Percentiles rank a stretch among this genome's conserved stretches.
Conservation (phyloP, 2,888 invertebrate species). For the Phyllotreta striolata region DNA sequence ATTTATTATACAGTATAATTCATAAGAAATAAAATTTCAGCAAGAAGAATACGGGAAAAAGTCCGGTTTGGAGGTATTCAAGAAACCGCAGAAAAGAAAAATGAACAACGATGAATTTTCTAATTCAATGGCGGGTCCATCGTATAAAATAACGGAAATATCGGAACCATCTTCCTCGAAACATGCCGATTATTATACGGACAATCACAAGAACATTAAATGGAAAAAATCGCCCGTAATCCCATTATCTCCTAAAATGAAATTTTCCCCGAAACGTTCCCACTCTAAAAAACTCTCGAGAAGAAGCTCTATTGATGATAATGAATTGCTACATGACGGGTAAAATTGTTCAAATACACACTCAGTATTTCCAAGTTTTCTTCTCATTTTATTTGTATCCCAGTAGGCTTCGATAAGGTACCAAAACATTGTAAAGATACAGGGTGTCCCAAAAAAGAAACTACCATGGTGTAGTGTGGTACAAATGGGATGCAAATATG, state of each 20-base stretch:
- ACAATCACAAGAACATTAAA: conserved; percentile 45
- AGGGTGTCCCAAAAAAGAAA: background rate
- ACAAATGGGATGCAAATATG: background rate
- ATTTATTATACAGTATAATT: background rate
- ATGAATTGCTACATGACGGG: conserved; percentile 20
- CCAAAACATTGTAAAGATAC: background rate
- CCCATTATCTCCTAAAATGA: conserved; percentile 48
- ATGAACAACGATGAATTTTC: conserved; percentile 12
- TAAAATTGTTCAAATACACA: conserved; percentile 12
- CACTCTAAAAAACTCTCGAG: conserved; percentile 5
- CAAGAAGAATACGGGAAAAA: conserved; percentile 18
- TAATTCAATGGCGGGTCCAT: conserved; percentile 17
- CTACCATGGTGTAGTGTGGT: background rate
- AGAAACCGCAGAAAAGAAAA: conserved; percentile 29
- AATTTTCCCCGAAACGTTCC: conserved; percentile 49
- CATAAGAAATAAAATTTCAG: conserved; percentile 8
- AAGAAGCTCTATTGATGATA: conserved; percentile 18
- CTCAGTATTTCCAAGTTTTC: no score
- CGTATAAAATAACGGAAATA: conserved; percentile 2
- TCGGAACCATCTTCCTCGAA: conserved; percentile 12
- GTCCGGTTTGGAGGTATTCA: conserved; percentile 12
- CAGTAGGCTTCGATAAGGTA: background rate
- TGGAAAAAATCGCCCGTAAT: conserved; percentile 56
- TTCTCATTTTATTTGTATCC: background rate
- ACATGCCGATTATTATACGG: conserved; percentile 1